Base-by-base conservation (phyloP, 2,113 vertebrate species). In the Onychorhynchus coronatus region DNA sequence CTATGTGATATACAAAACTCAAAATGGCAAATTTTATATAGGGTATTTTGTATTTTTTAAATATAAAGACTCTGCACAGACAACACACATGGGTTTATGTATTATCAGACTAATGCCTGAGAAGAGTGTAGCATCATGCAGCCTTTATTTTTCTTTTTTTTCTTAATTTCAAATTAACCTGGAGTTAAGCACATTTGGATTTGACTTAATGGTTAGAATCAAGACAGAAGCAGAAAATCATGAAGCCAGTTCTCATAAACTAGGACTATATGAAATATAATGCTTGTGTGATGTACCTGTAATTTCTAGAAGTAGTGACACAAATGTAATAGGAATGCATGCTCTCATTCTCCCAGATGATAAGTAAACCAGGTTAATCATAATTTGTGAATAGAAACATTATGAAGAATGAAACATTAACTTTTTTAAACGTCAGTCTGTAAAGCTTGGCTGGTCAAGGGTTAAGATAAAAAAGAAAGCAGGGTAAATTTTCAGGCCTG, bases 171-270 rank as follows among this genome's bases (percentile, higher is more conserved):
- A 80, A 52, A 71, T 53, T 79, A 67, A 71, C 19, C 2, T 61
- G 15, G 7, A 75, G 18, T 80, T 89, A 88, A 73, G 12, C 72
- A 75, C 37, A 71, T 78, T 81, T 70, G 35, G 52, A 68, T 74
- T 93, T 94, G 71, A 65, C 49, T 75, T 87, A 96, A 75, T 89
- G 82, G 24, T 50, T 95, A 39, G 49, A 96, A 97, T 92, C 46
- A 89, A 93, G 59, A 91, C 18, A 94, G 75, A 70, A 85, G 5
- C 56, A 92, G 63, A 80, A 42, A 87, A 55, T 11, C 37, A 71
- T 91, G 82, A 80, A 72, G 16, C 9, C 93, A 33, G 46, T 95
- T 96, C 83, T 96, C 81, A 68, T 56, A 58, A 89, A 71, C 61
- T 65, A 81, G 59, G 10, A 28, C 67, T 25, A 6, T 27, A 87